These are phyloP conservation scores for Ascidia mentula DNA, from an alignment of 23 tunicate species.

Conservation along the genomic window DNA sequence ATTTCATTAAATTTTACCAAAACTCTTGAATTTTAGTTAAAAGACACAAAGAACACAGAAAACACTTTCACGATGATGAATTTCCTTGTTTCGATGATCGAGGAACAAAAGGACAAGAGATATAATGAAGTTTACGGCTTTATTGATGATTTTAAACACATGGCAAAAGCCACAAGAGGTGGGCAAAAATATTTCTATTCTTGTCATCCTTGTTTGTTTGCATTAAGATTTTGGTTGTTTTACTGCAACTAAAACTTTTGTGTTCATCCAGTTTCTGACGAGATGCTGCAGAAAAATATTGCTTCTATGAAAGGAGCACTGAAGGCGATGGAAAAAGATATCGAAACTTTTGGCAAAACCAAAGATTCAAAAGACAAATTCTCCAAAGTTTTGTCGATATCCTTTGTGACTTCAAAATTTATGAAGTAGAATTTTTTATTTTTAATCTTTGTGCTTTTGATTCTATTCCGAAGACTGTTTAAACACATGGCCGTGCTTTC, in stretches of 20 bases:
- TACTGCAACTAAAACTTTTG: not conserved
- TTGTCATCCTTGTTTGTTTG: not conserved
- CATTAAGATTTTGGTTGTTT: not conserved
- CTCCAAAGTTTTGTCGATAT: conserved; percentile 53
- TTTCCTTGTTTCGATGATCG: conserved; percentile 78
- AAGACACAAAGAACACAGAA: conserved; percentile 93
- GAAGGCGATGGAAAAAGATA: conserved; percentile 59
- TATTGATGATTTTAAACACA: conserved; percentile 82
- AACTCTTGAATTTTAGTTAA: conserved; percentile 37
- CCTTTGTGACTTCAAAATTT: conserved; percentile 34
- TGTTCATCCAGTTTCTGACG: conserved; percentile 70
- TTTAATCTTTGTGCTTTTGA: too few species aligned
- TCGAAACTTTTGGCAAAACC: conserved; percentile 60
- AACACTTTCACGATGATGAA: conserved; percentile 79
- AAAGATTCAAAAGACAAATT: conserved; percentile 74
- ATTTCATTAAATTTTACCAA: too few species aligned
- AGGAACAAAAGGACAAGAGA: conserved; percentile 75
- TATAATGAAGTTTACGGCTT: conserved; percentile 74
- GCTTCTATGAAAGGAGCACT: conserved; percentile 35
- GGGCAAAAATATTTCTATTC: too few species aligned
- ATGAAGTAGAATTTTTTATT: too few species aligned
- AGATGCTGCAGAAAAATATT: conserved; percentile 70
- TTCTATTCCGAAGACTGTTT: too few species aligned
- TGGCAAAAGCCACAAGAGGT: conserved; percentile 82
- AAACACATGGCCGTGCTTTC: too few species aligned